These are phyloP conservation scores for Megalonaias nervosa DNA, from an alignment of 1,140 invertebrate genomes.

Conservation along the genomic window DNA sequence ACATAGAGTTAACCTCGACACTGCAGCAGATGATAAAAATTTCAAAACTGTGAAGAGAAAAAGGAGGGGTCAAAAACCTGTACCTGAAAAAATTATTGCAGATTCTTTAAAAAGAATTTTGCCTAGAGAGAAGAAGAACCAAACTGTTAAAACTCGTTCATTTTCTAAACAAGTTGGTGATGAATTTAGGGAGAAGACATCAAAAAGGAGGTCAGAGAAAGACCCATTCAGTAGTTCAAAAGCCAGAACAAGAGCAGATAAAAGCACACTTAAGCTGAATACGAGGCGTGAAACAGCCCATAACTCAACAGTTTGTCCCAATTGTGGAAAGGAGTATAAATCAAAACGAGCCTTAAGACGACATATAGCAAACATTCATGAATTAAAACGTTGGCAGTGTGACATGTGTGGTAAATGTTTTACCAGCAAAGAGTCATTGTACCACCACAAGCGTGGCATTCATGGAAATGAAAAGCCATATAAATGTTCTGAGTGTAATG, in stretches of 20 bases:
- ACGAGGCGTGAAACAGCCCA: neutral
- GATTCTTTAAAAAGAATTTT: constrained; percentile 2
- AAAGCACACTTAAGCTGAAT: constrained; percentile 11
- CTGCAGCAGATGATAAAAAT: constrained; percentile 10
- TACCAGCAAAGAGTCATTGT: constrained; percentile 73
- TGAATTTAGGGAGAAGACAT: constrained; percentile 11
- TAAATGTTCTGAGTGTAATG: constrained; percentile 75
- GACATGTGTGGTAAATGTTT: constrained; percentile 75
- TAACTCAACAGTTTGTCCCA: constrained; percentile 76
- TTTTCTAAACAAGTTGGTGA: neutral
- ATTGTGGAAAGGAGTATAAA: constrained; percentile 91
- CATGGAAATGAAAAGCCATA: constrained; percentile 73
- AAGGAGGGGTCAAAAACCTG: constrained; percentile 14
- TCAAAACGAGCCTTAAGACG: constrained; percentile 92
- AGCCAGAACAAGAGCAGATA: constrained; percentile 3
- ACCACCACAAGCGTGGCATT: constrained; percentile 73
- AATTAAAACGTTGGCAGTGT: constrained; percentile 62
- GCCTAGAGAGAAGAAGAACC: no score
- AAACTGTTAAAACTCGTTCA: no score
- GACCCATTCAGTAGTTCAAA: constrained; percentile 21
- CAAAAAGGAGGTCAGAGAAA: constrained; percentile 14
- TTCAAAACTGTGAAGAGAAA: constrained; percentile 1
- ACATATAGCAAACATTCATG: constrained; percentile 88
- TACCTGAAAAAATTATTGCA: constrained; percentile 2
- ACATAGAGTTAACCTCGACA: constrained; percentile 26